Conservation (phyloP, 2,888 invertebrate species). For the Choreutis nemorana region DNA sequence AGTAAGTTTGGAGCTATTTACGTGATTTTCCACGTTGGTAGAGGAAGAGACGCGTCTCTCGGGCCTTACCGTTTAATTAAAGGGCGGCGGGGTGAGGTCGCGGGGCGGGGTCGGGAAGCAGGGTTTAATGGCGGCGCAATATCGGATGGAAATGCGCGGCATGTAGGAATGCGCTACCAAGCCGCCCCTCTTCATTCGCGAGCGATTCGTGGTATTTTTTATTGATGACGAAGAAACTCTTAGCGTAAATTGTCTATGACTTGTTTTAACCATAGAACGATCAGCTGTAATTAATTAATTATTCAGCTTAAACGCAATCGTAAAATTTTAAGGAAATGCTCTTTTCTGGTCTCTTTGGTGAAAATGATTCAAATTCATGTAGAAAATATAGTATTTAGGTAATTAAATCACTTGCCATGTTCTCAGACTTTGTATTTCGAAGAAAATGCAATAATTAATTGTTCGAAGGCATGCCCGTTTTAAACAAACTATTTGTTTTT, state of each 20-base stretch:
- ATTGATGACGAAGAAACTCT: slow-evolving; percentile 60
- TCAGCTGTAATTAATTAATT: too few species aligned
- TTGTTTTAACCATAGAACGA: too few species aligned
- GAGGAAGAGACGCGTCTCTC: slow-evolving; percentile 60
- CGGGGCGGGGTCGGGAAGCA: slow-evolving; percentile 41
- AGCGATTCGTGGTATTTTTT: slow-evolving; percentile 65
- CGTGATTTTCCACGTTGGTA: slow-evolving; percentile 58
- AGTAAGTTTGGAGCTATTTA: slow-evolving; percentile 53
- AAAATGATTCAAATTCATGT: too few species aligned
- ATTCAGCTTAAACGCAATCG: too few species aligned
- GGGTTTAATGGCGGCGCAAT: slow-evolving; percentile 66
- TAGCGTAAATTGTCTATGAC: slow-evolving; percentile 36
- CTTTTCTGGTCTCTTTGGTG: too few species aligned
- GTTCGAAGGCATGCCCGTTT: too few species aligned
- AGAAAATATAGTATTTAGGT: too few species aligned
- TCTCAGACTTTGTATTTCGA: too few species aligned
- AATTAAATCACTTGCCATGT: too few species aligned
- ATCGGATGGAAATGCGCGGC: slow-evolving; percentile 67
- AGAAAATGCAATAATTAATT: too few species aligned
- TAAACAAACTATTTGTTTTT: too few species aligned
- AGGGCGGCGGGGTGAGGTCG: slow-evolving; percentile 49
- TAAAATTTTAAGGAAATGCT: too few species aligned
- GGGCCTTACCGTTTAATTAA: slow-evolving; percentile 65
- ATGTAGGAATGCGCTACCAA: slow-evolving; percentile 62
- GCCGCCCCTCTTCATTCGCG: slow-evolving; percentile 49